Evolutionary conservation across 1,140 invertebrate species (phyloP).

Genomic region (Drosophila persimilis): DNA sequence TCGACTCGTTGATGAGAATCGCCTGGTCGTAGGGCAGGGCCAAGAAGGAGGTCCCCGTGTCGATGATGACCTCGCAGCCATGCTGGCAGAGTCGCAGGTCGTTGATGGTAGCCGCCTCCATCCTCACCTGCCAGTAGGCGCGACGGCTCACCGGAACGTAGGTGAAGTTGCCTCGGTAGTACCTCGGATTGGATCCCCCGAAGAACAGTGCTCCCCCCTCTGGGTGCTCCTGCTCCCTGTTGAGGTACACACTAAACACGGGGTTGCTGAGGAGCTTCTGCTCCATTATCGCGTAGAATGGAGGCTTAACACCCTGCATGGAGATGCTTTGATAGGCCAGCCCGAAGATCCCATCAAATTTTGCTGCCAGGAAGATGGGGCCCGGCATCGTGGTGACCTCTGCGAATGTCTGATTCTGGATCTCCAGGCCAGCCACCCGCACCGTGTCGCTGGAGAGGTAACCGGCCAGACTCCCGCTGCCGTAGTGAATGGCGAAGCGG

Average conservation of each 20-base stretch:
- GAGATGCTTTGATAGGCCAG: slow-evolving; percentile 94
- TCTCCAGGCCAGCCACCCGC: slow-evolving; percentile 86
- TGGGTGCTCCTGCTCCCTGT: slow-evolving; percentile 86
- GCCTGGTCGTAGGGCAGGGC: slow-evolving; percentile 85
- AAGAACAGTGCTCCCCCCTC: slow-evolving; percentile 71
- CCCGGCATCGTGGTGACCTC: slow-evolving; percentile 97
- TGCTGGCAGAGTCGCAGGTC: slow-evolving; percentile 77
- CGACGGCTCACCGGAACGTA: slow-evolving; percentile 68
- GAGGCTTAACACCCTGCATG: slow-evolving; percentile 94
- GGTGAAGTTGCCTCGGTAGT: slow-evolving; percentile 70
- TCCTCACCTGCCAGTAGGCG: slow-evolving; percentile 79
- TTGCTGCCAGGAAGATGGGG: slow-evolving; percentile 94
- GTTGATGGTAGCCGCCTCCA: slow-evolving; percentile 55
- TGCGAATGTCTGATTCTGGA: slow-evolving; percentile 95
- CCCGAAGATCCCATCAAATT: slow-evolving; percentile 98
- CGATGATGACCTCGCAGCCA: slow-evolving; percentile 88
- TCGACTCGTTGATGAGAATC: slow-evolving; percentile 62
- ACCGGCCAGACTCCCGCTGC: slow-evolving; percentile 96
- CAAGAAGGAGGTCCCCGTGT: slow-evolving; percentile 90
- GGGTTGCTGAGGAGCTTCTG: slow-evolving; percentile 91
- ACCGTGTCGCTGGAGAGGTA: slow-evolving; percentile 96
- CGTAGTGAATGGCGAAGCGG: slow-evolving; percentile 95
- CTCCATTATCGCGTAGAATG: slow-evolving; percentile 97
- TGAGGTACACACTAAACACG: slow-evolving; percentile 96
- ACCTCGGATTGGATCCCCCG: slow-evolving; percentile 64